Evolutionary conservation across 2,113 vertebrate genomes (phyloP).

Genomic region (Cyprinus carpio): DNA sequence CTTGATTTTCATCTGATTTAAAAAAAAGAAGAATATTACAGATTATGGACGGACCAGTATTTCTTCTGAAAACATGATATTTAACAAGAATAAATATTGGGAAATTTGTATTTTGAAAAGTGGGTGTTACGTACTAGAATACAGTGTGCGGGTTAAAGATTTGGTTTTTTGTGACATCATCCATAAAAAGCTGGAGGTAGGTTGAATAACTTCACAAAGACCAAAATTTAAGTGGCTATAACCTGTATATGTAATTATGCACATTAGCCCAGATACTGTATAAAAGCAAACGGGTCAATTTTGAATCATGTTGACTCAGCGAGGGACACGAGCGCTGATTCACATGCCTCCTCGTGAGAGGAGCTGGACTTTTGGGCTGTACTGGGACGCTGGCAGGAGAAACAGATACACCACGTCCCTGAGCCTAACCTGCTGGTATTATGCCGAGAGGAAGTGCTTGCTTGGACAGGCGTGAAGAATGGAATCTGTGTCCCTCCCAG

Average conservation of each 20-base stretch:
- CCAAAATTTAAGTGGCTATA: too few species aligned
- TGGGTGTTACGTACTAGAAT: background rate
- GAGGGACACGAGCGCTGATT: background rate
- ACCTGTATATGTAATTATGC: background rate
- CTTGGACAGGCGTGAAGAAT: conserved; percentile 75
- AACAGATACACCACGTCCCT: conserved; percentile 54
- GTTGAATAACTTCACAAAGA: background rate
- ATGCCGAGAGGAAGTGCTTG: conserved; percentile 87
- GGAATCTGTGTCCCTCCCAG: conserved; percentile 73
- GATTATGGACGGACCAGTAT: too few species aligned
- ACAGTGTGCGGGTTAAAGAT: background rate
- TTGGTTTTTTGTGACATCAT: background rate
- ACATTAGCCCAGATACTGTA: background rate
- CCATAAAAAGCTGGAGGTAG: background rate
- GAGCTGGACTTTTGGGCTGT: conserved; percentile 55
- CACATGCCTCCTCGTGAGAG: conserved; percentile 12
- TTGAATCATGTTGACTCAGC: background rate
- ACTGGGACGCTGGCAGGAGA: conserved; percentile 55
- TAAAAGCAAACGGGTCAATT: background rate
- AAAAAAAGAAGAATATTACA: too few species aligned
- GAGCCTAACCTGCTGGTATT: conserved; percentile 90
- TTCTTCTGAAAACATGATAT: too few species aligned
- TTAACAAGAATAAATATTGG: too few species aligned
- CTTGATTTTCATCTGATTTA: too few species aligned
- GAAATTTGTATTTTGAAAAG: background rate